These are phyloP conservation scores for Megaceryle maxima DNA, from an alignment of 2,113 vertebrate genomes.

Conservation along the genomic window DNA sequence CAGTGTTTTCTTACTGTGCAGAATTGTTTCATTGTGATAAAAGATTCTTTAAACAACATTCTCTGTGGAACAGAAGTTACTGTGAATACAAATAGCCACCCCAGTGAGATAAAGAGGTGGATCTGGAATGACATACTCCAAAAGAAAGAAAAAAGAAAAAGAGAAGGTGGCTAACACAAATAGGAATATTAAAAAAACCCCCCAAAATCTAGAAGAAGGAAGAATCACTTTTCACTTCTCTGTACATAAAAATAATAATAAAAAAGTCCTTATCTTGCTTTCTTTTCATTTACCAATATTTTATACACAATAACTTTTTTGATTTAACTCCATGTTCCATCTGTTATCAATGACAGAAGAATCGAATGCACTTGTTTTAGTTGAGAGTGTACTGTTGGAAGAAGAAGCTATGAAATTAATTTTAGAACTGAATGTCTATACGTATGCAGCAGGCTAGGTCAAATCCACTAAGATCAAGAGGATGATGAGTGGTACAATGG, in stretches of 20 bases:
- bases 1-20: not conserved
- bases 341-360: not conserved
- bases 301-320: not conserved
- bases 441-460: not conserved
- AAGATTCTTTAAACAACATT: not conserved
- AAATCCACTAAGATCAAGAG: not conserved
- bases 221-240: not conserved
- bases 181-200: not conserved
- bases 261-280: not conserved
- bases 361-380: not conserved
- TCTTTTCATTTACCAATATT: not conserved
- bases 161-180: not conserved
- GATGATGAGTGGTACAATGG: not conserved
- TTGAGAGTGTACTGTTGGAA: not conserved
- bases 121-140: not conserved
- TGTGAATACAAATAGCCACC: not conserved
- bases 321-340: not conserved
- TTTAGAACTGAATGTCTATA: not conserved
- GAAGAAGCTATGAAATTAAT: not conserved
- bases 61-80: not conserved
- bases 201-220: not conserved
- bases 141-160: not conserved
- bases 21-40: not conserved
- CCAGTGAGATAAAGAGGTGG: not conserved
- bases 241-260: not conserved